A percentile compares a stretch with the other conserved stretches of the same genome.
phyloP scores from a whole-genome alignment of 2,113 vertebrate genomes.

The Coturnix japonica region DNA sequence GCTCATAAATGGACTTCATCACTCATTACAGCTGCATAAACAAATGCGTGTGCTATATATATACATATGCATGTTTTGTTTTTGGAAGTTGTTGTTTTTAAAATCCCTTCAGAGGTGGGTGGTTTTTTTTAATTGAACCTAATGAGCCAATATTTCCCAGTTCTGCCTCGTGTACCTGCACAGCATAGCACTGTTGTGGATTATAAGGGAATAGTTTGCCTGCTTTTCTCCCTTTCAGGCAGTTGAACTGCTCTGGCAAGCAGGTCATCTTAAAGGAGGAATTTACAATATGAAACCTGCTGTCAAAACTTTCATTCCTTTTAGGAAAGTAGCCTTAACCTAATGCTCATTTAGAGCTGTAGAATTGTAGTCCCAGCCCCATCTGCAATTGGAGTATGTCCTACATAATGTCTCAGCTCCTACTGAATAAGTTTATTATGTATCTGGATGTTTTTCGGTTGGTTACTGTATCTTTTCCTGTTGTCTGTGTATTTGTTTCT shows the following conservation, averaged over 20 bases:
- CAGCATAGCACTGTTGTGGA: conserved; percentile 9
- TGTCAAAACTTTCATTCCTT: conserved; percentile 47
- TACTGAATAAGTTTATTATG: not conserved
- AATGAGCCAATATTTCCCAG: conserved; percentile 36
- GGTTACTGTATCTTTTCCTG: not conserved
- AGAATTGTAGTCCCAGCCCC: not conserved
- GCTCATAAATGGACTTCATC: conserved; percentile 72
- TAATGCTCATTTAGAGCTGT: not conserved
- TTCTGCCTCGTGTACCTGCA: conserved; percentile 46
- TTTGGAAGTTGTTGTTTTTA: conserved; percentile 62
- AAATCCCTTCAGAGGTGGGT: conserved; percentile 24
- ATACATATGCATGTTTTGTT: conserved; percentile 47
- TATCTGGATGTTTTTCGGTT: not conserved
- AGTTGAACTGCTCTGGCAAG: conserved; percentile 44
- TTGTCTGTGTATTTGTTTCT: not conserved
- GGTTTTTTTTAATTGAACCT: conserved; percentile 54
- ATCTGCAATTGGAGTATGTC: not conserved
- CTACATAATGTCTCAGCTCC: not conserved
- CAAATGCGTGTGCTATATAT: conserved; percentile 66
- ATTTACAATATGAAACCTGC: conserved; percentile 33
- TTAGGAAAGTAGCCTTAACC: conserved; percentile 5
- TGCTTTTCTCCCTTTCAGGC: conserved; percentile 42
- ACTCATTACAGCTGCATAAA: conserved; percentile 73
- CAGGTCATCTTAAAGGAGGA: conserved; percentile 26
- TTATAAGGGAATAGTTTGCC: conserved; percentile 51